Evolutionary conservation across 1,140 invertebrate species (phyloP).

Genomic region (Cyrtorhinus lividipennis): DNA sequence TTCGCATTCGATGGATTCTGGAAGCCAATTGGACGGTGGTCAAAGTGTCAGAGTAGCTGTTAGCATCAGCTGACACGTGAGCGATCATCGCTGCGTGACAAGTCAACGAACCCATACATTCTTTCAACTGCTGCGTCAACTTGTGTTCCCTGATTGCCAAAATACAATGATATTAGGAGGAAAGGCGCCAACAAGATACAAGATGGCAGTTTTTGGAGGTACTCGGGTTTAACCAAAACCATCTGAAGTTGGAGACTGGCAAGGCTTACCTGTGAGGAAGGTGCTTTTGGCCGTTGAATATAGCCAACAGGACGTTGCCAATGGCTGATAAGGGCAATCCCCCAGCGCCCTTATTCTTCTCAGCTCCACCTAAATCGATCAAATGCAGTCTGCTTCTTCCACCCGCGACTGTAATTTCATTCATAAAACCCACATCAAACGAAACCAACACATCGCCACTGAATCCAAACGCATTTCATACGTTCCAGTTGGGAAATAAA

Average conservation of each 20-base stretch:
- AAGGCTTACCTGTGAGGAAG: conserved; percentile 64
- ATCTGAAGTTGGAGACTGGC: too few species aligned
- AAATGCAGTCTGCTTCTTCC: conserved; percentile 83
- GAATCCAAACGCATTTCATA: too few species aligned
- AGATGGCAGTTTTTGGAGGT: too few species aligned
- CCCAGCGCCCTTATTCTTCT: conserved; percentile 64
- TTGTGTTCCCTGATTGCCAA: conserved; percentile 69
- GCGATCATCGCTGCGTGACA: conserved; percentile 92
- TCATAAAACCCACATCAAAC: too few species aligned
- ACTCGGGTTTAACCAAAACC: too few species aligned
- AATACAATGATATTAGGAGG: conserved; percentile 23
- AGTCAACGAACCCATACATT: conserved; percentile 80
- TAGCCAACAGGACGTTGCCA: conserved; percentile 83
- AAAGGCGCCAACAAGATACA: too few species aligned
- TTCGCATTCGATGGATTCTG: conserved; percentile 76
- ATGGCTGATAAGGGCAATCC: conserved; percentile 82
- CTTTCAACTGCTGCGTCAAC: conserved; percentile 77
- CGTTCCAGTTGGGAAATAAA: too few species aligned
- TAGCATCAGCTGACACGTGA: conserved; percentile 73
- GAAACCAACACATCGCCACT: too few species aligned
- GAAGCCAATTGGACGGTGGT: conserved; percentile 88
- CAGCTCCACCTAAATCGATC: conserved; percentile 81
- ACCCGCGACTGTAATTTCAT: conserved; percentile 70
- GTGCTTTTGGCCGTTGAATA: conserved; percentile 91
- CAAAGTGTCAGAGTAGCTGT: conserved; percentile 78